These are phyloP conservation scores for Hippotragus niger DNA, from an alignment of 2,113 vertebrate genomes.

Conservation along the genomic window DNA sequence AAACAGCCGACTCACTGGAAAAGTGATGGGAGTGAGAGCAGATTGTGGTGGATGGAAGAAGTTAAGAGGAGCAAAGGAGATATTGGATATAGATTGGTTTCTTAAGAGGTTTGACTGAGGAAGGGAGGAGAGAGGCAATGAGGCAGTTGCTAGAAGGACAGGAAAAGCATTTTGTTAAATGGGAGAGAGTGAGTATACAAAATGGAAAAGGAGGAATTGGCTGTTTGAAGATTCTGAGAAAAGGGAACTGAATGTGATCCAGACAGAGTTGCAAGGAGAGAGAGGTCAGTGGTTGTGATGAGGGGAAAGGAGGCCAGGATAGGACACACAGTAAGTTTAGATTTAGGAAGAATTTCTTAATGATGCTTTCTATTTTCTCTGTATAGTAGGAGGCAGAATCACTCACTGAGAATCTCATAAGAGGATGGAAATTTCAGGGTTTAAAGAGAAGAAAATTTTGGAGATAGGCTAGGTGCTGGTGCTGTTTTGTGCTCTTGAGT, in stretches of 20 bases:
- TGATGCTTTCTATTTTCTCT: not conserved
- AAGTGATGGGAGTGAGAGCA: not conserved
- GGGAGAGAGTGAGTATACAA: not conserved
- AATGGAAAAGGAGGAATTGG: not conserved
- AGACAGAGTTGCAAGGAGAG: not conserved
- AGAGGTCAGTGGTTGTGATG: not conserved
- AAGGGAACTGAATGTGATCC: not conserved
- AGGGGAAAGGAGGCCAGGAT: not conserved
- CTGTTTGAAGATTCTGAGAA: not conserved
- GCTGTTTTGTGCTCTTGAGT: not conserved
- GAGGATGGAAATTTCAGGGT: not conserved
- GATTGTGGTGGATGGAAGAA: not conserved
- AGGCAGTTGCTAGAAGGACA: not conserved
- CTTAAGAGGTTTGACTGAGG: not conserved
- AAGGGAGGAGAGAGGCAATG: not conserved
- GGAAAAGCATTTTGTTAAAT: not conserved
- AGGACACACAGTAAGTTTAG: not conserved
- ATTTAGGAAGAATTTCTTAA: not conserved
- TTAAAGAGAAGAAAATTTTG: not conserved
- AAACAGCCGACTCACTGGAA: not conserved
- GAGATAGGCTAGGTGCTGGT: not conserved
- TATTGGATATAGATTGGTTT: not conserved
- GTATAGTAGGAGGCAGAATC: not conserved
- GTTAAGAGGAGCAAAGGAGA: not conserved
- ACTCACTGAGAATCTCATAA: not conserved